phyloP scores from a whole-genome alignment of 2,113 vertebrate species.

The Poecilia latipinna region DNA sequence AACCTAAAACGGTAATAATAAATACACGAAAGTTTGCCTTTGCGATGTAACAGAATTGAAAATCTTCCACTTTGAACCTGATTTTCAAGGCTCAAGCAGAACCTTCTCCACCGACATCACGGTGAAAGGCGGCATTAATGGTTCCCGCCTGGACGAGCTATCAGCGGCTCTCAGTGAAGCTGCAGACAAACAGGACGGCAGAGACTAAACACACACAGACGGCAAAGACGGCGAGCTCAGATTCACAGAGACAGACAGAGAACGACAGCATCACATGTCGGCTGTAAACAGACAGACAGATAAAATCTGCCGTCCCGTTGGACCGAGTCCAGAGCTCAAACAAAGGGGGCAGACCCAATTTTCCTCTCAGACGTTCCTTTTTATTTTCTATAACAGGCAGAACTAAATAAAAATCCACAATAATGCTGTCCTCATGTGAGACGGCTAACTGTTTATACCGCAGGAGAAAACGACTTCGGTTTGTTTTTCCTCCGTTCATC shows the following conservation, averaged over 20 bases:
- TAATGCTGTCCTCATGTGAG: constrained; percentile 75
- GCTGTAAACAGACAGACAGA: constrained; percentile 42
- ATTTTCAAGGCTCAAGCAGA: not conserved
- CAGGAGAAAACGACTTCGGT: constrained; percentile 68
- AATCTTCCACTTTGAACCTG: not conserved
- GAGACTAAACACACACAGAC: not conserved
- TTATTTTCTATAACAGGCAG: constrained; percentile 72
- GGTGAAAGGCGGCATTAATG: constrained; percentile 46
- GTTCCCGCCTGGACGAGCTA: constrained; percentile 45
- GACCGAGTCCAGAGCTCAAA: constrained; percentile 61
- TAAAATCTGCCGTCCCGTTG: constrained; percentile 63
- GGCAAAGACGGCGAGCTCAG: not conserved
- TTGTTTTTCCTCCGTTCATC: constrained; percentile 72
- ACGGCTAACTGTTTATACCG: constrained; percentile 76
- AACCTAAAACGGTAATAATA: constrained; percentile 24
- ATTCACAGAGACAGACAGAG: constrained; percentile 17
- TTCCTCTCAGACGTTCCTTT: constrained; percentile 63
- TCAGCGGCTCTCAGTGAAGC: constrained; percentile 48
- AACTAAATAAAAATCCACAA: constrained; percentile 71
- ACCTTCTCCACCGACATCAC: not conserved
- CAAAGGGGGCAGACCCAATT: constrained; percentile 54
- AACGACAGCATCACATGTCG: constrained; percentile 22
- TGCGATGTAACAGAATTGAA: not conserved
- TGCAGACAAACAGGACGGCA: constrained; percentile 34
- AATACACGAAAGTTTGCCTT: not conserved